These are phyloP conservation scores for Drosophila picticornis DNA, from an alignment of 2,888 invertebrate species.

Conservation along the genomic window DNA sequence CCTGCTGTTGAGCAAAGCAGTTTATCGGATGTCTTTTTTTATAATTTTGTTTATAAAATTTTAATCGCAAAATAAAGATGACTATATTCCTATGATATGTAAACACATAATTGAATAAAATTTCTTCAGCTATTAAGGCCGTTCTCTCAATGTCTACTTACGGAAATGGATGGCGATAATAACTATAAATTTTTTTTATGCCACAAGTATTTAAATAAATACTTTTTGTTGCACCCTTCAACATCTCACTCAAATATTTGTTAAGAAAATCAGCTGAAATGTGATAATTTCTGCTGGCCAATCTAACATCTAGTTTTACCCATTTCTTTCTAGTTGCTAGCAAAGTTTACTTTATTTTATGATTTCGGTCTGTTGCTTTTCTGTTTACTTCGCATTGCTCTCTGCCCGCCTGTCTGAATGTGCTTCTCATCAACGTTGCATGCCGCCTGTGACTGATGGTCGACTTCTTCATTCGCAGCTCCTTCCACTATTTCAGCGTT, in stretches of 20 bases:
- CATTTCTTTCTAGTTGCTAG: neutral
- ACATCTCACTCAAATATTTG: neutral
- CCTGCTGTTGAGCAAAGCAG: neutral
- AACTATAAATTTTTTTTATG: neutral
- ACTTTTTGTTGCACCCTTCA: neutral
- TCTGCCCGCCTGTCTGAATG: neutral
- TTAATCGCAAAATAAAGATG: neutral
- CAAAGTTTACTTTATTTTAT: neutral
- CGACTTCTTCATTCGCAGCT: slow-evolving; percentile 12
- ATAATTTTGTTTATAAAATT: neutral
- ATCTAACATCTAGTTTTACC: neutral
- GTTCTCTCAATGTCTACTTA: neutral
- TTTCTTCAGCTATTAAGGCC: neutral
- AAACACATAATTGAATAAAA: neutral
- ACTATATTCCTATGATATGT: too few species aligned
- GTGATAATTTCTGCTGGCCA: neutral
- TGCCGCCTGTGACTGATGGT: slow-evolving; percentile 69
- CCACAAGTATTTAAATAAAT: neutral
- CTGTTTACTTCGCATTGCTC: neutral
- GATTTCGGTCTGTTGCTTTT: neutral
- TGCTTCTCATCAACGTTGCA: slow-evolving; percentile 15
- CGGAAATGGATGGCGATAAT: neutral
- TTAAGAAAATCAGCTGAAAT: neutral
- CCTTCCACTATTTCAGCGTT: slow-evolving; percentile 15
- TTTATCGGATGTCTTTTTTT: neutral